Conservation (phyloP, 2,888 invertebrate species). For the Hydroisotoma schaefferi region DNA sequence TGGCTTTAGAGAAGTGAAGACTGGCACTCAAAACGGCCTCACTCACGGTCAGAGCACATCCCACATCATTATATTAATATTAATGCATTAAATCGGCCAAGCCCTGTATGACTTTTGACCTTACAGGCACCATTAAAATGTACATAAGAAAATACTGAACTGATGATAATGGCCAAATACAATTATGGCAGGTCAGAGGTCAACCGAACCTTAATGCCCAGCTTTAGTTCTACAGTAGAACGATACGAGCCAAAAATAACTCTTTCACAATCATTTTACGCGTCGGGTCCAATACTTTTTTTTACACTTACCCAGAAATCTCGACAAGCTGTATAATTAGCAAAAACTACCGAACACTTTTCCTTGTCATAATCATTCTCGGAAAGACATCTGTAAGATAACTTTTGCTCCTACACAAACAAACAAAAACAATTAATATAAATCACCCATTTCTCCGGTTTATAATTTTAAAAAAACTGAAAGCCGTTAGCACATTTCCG, state of each 20-base stretch:
- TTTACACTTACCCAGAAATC: slow-evolving; percentile 79
- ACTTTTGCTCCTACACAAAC: slow-evolving; percentile 64
- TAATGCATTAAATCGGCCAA: too few relatives aligned
- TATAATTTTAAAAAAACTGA: not conserved
- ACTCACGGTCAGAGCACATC: too few relatives aligned
- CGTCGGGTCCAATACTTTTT: not conserved
- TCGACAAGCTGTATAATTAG: slow-evolving; percentile 74
- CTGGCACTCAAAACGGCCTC: too few relatives aligned
- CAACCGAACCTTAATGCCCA: too few relatives aligned
- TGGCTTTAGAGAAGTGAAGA: too few relatives aligned
- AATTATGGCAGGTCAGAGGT: too few relatives aligned
- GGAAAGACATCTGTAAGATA: slow-evolving; percentile 68
- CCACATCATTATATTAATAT: too few relatives aligned
- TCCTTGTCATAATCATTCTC: slow-evolving; percentile 65
- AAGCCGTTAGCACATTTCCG: not conserved
- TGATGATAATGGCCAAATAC: too few relatives aligned
- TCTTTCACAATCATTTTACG: not conserved
- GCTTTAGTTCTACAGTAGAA: not conserved
- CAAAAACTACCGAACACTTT: slow-evolving; percentile 65
- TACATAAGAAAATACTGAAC: too few relatives aligned
- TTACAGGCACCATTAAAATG: too few relatives aligned
- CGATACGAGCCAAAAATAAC: not conserved
- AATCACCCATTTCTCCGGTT: too few relatives aligned
- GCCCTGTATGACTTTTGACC: too few relatives aligned
- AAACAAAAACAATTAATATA: not conserved